Conservation (phyloP, 2,113 vertebrate genomes). For the Mobula birostris region DNA sequence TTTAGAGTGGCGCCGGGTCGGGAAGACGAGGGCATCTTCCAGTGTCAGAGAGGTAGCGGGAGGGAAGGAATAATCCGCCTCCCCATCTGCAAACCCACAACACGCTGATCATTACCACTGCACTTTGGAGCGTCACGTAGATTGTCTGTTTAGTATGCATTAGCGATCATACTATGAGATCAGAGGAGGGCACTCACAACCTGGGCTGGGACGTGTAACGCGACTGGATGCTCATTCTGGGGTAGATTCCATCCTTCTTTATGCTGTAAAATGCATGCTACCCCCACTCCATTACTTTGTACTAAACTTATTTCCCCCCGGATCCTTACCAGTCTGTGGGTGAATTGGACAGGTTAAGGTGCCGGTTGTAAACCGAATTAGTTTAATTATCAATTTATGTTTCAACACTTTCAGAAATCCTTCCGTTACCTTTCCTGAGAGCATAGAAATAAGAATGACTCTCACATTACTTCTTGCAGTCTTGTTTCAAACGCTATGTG, state of each 20-base stretch:
- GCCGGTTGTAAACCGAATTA: not conserved
- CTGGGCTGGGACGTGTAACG: too few species aligned
- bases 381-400: not conserved
- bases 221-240: not conserved
- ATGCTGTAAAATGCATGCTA: not conserved
- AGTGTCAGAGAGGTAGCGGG: not conserved
- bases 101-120: not conserved
- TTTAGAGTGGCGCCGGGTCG: not conserved
- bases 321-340: not conserved
- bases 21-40: not conserved
- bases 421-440: not conserved
- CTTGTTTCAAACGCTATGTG: too few species aligned
- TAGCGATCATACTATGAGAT: not conserved
- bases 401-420: not conserved
- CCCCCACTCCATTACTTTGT: too few species aligned
- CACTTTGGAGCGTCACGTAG: constrained; percentile 4
- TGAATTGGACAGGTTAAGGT: not conserved
- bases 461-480: not conserved
- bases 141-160: constrained; percentile 39
- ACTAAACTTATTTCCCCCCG: not conserved
- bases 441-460: not conserved
- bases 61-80: not conserved
- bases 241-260: not conserved
- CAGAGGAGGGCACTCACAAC: not conserved
- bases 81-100: not conserved